Evolutionary conservation across 2,888 invertebrate genomes (phyloP), one percentile per base, ranked within the genome.

Genomic region (Lithophane socia): DNA sequence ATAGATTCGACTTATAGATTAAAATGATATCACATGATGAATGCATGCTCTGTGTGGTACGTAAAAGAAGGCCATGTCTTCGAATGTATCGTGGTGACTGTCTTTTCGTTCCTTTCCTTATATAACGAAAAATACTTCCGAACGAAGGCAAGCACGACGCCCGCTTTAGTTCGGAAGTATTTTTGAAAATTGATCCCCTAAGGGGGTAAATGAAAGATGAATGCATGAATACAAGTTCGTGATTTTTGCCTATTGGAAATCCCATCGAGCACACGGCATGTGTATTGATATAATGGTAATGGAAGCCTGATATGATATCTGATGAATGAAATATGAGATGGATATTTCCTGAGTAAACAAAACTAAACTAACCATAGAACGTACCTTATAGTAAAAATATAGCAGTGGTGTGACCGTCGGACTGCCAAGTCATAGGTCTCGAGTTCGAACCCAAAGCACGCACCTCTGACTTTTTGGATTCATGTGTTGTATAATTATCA

Each of bases 1-100:
- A 60, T 80, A 65, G 47, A 81, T 74, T 66, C 29, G 64, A 68
- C n/a, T 73, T 85, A 73, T 60, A 21, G 47, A 58, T 75, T 69
- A 42, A 37, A 42, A 58, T 69, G 0, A 29, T 24, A 75, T n/a
- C 16, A 44, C 12, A 24, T n/a, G 68, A 29, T n/a, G 16, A 16
- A 13, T 37, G 44, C n/a, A 21, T 47, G 67, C 1, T 21, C 13
- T 64, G 52, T 60, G 21, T 21, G 7, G 1, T 63, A 5, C 37
- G 18, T 12, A 47, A 12, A 42, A 52, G 44, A 54, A 18, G n/a
- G 16, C 2, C 16, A n/a, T 18, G 7, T 37, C 37, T 37, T 4
- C 37, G 37, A 37, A 37, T 37, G 5, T 52, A 13, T 52, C 29
- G 21, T 56, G 16, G 21, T 56, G 16, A 67, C 29, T n/a, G 29